phyloP scores from a whole-genome alignment of 1,140 invertebrate species.

The Globodera ellingtonae region DNA sequence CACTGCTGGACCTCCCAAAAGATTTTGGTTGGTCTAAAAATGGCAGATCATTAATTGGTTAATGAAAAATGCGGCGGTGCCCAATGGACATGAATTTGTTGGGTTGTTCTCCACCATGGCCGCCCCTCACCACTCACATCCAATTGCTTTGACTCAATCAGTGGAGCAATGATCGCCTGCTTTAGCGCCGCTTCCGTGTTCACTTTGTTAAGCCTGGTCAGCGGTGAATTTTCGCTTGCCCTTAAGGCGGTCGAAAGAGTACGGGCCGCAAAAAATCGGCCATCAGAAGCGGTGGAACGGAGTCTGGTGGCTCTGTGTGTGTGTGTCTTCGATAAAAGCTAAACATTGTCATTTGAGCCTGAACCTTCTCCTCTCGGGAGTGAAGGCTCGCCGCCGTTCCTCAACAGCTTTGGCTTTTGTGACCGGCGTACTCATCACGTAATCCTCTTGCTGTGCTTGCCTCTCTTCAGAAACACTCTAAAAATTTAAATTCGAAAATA shows the following conservation, averaged over 20 bases:
- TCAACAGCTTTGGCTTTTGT: neutral
- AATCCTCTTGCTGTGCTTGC: neutral
- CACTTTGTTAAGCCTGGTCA: slow-evolving; percentile 8
- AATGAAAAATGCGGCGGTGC: too few relatives aligned
- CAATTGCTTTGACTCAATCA: slow-evolving; percentile 26
- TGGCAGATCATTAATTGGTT: neutral
- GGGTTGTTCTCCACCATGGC: too few relatives aligned
- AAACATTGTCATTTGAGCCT: neutral
- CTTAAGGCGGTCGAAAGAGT: slow-evolving; percentile 10
- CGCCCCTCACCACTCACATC: neutral
- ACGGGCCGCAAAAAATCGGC: neutral
- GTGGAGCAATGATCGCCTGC: slow-evolving; percentile 14
- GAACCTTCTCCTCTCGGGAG: slow-evolving; percentile 1
- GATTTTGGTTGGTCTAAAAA: neutral
- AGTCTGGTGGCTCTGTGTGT: neutral
- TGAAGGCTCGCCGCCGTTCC: neutral
- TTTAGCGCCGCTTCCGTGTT: neutral
- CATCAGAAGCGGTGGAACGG: neutral
- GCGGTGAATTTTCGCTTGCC: slow-evolving; percentile 29
- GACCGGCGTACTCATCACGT: neutral
- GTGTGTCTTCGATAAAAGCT: neutral
- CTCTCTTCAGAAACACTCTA: neutral
- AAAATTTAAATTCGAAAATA: neutral
- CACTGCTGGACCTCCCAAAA: too few relatives aligned
- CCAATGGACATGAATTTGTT: too few relatives aligned